phyloP scores from a whole-genome alignment of 2,113 vertebrate species.

The Tragelaphus buxtoni region DNA sequence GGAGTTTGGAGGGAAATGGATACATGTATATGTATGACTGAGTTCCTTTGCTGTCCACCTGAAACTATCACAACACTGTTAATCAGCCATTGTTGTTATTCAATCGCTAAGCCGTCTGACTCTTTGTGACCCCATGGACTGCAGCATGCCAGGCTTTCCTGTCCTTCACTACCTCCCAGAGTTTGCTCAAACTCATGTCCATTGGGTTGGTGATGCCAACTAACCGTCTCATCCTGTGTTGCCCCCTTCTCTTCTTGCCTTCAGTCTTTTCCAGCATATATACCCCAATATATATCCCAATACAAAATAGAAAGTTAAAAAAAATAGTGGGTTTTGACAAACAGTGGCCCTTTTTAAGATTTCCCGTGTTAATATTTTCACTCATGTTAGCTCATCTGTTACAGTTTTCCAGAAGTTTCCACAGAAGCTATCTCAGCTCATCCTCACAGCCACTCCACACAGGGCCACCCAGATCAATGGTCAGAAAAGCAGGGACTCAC shows the following conservation, averaged over 20 bases:
- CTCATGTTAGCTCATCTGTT: fast-evolving
- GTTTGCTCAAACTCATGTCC: neutral
- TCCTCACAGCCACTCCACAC: fast-evolving
- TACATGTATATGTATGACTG: neutral
- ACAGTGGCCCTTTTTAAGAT: neutral
- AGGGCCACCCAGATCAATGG: neutral
- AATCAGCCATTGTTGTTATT: neutral
- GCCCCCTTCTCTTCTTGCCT: neutral
- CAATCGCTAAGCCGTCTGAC: neutral
- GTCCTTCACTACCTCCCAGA: neutral
- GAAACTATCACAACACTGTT: neutral
- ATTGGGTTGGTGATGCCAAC: neutral
- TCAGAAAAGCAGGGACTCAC: neutral
- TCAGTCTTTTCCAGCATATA: neutral
- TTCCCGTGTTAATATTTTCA: fast-evolving
- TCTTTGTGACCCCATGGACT: neutral
- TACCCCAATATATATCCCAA: neutral
- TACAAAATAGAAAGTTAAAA: neutral
- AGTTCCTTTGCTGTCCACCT: neutral
- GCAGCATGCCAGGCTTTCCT: neutral
- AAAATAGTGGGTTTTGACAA: neutral
- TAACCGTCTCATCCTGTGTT: neutral
- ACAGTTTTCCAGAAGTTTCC: neutral
- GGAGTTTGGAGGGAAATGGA: neutral
- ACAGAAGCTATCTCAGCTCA: neutral